These are phyloP conservation scores for Panthera leo DNA, from an alignment of 2,113 vertebrate genomes.

Conservation along the genomic window DNA sequence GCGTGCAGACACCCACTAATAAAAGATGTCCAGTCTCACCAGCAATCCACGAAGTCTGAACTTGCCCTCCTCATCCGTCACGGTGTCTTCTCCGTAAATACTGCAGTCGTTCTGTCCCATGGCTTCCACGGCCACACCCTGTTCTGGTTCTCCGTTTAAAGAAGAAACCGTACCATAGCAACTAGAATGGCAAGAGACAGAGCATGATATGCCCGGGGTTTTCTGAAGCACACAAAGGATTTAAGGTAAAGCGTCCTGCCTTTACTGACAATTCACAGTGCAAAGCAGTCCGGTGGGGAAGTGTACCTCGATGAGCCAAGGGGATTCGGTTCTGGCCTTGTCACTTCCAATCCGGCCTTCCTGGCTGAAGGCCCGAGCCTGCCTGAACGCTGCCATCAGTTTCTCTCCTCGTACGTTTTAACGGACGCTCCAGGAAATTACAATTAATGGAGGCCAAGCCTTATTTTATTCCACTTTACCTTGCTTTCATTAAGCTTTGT, in stretches of 20 bases:
- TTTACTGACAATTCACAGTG: accelerated
- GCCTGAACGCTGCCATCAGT: accelerated
- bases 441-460: not conserved
- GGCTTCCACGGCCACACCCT: conserved; percentile 94
- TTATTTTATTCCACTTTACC: not conserved
- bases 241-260: not conserved
- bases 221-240: not conserved
- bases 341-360: not conserved
- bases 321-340: accelerated
- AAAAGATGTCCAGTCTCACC: conserved; percentile 84
- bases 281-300: too few relatives aligned
- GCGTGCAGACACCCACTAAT: not conserved
- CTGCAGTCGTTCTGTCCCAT: conserved; percentile 93
- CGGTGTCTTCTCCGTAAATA: conserved; percentile 95
- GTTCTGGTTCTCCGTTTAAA: conserved; percentile 95
- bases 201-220: accelerated
- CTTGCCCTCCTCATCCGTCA: conserved; percentile 95
- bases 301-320: not conserved
- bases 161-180: conserved; percentile 96
- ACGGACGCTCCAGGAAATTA: not conserved
- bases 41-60: conserved; percentile 95
- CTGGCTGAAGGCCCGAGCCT: not conserved
- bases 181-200: conserved; percentile 77
- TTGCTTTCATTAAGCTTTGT: not conserved
- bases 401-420: not conserved